These are phyloP conservation scores for Myiozetetes cayanensis DNA, from an alignment of 2,113 vertebrate genomes.

Conservation along the genomic window DNA sequence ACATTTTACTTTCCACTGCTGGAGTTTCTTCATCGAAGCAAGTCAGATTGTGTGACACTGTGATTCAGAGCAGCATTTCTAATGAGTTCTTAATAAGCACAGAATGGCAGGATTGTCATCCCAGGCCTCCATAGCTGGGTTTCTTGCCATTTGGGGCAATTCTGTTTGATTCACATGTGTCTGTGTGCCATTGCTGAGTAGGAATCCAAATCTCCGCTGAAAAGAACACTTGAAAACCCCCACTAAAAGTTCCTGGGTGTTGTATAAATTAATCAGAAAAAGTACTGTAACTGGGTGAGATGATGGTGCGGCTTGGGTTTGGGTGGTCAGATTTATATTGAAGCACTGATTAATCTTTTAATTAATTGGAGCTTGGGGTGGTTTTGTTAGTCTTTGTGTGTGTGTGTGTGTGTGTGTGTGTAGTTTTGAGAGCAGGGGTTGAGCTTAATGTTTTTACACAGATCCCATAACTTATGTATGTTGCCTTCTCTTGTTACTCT, in stretches of 20 bases:
- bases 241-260: not conserved
- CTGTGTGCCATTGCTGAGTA: not conserved
- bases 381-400: not conserved
- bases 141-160: not conserved
- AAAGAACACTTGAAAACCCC: not conserved
- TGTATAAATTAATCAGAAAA: not conserved
- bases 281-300: not conserved
- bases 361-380: not conserved
- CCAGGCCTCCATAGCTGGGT: not conserved
- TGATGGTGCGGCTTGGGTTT: not conserved
- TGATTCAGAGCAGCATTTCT: constrained; percentile 13
- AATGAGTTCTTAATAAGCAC: not conserved
- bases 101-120: not conserved
- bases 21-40: not conserved
- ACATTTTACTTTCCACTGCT: not conserved
- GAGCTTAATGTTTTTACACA: constrained; percentile 49
- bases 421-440: constrained; percentile 1
- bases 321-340: not conserved
- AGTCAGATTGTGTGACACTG: not conserved
- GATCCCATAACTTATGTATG: constrained; percentile 42
- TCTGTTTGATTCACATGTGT: not conserved
- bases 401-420: not conserved
- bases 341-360: not conserved
- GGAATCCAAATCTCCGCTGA: not conserved
- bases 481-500: constrained; percentile 61